These are phyloP conservation scores for Nilaparvata lugens DNA, from an alignment of 1,140 invertebrate species.

Conservation along the genomic window DNA sequence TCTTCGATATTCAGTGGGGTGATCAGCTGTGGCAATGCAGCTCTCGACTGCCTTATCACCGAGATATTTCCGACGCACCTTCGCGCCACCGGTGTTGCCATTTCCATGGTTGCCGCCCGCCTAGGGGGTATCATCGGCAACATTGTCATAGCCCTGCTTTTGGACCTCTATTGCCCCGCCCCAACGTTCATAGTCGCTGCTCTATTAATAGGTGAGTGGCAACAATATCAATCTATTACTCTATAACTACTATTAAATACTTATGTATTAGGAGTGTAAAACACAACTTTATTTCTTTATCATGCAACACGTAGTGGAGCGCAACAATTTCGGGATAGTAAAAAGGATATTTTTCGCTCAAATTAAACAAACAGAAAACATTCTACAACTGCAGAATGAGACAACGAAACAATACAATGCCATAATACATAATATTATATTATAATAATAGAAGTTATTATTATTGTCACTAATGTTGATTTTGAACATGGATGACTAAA, in stretches of 20 bases:
- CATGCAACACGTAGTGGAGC: not conserved
- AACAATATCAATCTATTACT: not conserved
- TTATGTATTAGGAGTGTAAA: too few relatives aligned
- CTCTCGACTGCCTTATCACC: slow-evolving; percentile 77
- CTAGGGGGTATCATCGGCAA: slow-evolving; percentile 79
- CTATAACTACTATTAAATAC: not conserved
- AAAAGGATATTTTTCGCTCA: too few relatives aligned
- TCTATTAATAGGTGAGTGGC: slow-evolving; percentile 51
- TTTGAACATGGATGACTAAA: too few relatives aligned
- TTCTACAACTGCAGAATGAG: too few relatives aligned
- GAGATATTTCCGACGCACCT: slow-evolving; percentile 84
- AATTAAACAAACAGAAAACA: too few relatives aligned
- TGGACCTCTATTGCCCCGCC: slow-evolving; percentile 73
- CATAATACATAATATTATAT: too few relatives aligned
- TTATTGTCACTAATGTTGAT: too few relatives aligned
- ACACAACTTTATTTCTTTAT: too few relatives aligned
- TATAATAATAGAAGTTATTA: too few relatives aligned
- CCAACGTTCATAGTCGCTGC: slow-evolving; percentile 76
- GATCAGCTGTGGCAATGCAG: slow-evolving; percentile 80
- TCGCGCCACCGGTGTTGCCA: slow-evolving; percentile 73
- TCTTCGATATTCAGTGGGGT: slow-evolving; percentile 79
- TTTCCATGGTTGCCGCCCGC: slow-evolving; percentile 77
- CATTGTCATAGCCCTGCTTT: slow-evolving; percentile 69
- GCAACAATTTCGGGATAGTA: not conserved
- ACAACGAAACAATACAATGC: too few relatives aligned